Evolutionary conservation across 2,797 vertebrate genomes (phyloP), one percentile per base, ranked within the genome.

Genomic region (Todus mexicanus): DNA sequence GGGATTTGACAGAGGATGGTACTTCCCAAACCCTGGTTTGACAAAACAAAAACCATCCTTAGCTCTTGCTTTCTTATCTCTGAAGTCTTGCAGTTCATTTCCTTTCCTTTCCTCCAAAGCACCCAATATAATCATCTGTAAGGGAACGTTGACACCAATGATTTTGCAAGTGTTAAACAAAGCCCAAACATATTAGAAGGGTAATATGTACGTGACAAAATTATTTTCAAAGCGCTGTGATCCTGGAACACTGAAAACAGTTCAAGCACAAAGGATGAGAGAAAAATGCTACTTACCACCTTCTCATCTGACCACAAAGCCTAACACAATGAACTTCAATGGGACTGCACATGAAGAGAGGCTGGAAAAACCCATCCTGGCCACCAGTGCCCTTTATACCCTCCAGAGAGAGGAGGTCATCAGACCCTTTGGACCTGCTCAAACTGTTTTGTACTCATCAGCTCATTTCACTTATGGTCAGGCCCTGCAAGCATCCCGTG

Each of bases 131-230:
- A 61, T 21, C 3, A 21, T 1, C 33, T 15, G 7, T 21, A 63
- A 53, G 37, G 19, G 23, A 61, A 66, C 0, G 0, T 0, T 15
- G 19, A 50, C 1, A 2, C 6, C 11, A 2, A 0, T 8, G 5
- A 57, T 42, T 74, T 50, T 43, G 6, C 6, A 22, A 65, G 45
- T 6, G 17, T 87, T 69, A 61, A 77, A 59, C 21, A 83, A 87
- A 72, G 22, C 22, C 47, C 43, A 69, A 54, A 42, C 38, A 4
- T 4, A 70, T 1, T 19, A 26, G 42, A 86, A 70, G 29, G 29
- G n/a, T 6, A 85, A 92, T 83, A 68, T 5, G 0, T 1, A 79
- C 65, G 16, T 12, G 21, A 64, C 12, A 35, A 25, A 56, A 59
- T 6, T 35, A 13, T 56, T 53, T 77, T 25, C 11, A 11, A 68